phyloP scores from a whole-genome alignment of 2,113 vertebrate species.

The Macrotis lagotis region DNA sequence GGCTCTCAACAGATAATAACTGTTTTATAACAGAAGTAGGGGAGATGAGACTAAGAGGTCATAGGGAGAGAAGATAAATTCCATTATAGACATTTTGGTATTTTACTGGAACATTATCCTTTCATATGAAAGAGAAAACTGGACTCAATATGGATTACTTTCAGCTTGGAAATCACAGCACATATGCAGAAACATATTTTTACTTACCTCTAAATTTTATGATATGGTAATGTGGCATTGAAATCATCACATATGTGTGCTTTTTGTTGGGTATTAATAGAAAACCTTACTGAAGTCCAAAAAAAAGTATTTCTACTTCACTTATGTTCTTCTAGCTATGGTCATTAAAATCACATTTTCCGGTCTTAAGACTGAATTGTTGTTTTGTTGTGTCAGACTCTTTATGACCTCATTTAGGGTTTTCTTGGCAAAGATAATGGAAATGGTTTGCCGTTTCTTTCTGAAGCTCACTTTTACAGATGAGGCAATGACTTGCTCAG shows the following conservation, averaged over 20 bases:
- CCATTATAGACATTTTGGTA: neutral
- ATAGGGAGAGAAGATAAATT: neutral
- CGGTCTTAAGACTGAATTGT: neutral
- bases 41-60: neutral
- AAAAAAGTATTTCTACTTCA: slow-evolving; percentile 39
- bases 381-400: neutral
- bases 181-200: slow-evolving; percentile 58
- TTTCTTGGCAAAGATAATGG: neutral
- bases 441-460: neutral
- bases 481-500: neutral
- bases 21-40: neutral
- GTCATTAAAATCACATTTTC: slow-evolving; percentile 22
- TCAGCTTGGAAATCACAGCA: slow-evolving; percentile 43
- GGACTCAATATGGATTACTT: neutral
- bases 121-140: neutral
- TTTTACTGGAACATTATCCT: neutral
- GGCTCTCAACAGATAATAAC: neutral
- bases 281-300: slow-evolving; percentile 45
- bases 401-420: neutral
- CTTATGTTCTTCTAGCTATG: slow-evolving; percentile 35
- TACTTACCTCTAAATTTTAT: slow-evolving; percentile 56
- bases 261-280: slow-evolving; percentile 66
- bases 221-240: slow-evolving; percentile 76
- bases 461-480: neutral
- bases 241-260: slow-evolving; percentile 56